These are phyloP conservation scores for Enteromius afrohamiltoni DNA, from an alignment of 2,797 vertebrate species.

Conservation along the genomic window DNA sequence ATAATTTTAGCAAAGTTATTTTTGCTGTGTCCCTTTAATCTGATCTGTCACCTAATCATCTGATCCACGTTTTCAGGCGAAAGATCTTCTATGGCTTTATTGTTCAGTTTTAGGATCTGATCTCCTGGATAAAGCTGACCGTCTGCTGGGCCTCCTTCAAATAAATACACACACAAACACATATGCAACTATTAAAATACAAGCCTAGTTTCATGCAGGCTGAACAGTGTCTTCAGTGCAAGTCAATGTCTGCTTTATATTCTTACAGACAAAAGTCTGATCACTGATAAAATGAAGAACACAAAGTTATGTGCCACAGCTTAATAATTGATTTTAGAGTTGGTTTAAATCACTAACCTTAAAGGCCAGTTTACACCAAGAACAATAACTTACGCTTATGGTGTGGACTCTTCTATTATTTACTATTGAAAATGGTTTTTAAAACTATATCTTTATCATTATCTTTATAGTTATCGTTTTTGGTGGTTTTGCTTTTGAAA, in stretches of 20 bases:
- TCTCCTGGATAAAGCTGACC: constrained; percentile 85
- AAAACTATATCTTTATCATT: too few species aligned
- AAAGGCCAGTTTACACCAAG: too few species aligned
- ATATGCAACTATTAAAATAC: neutral
- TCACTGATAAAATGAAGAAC: neutral
- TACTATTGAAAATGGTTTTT: too few species aligned
- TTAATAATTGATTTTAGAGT: neutral
- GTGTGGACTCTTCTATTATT: too few species aligned
- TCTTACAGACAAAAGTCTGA: too few species aligned
- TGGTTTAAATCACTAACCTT: neutral
- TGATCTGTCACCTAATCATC: constrained; percentile 82
- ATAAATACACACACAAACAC: constrained; percentile 52
- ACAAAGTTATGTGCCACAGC: neutral
- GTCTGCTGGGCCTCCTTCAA: constrained; percentile 80
- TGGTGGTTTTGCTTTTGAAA: neutral
- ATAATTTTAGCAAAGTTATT: neutral
- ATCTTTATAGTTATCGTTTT: too few species aligned
- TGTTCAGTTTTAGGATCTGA: constrained; percentile 90
- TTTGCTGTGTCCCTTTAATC: neutral
- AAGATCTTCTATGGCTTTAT: constrained; percentile 78
- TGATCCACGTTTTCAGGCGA: constrained; percentile 80
- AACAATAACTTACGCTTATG: too few species aligned
- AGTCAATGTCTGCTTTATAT: too few species aligned
- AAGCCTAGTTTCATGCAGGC: neutral
- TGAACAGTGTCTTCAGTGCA: neutral